Conservation (phyloP, 2,113 vertebrate genomes). For the Bungarus multicinctus region DNA sequence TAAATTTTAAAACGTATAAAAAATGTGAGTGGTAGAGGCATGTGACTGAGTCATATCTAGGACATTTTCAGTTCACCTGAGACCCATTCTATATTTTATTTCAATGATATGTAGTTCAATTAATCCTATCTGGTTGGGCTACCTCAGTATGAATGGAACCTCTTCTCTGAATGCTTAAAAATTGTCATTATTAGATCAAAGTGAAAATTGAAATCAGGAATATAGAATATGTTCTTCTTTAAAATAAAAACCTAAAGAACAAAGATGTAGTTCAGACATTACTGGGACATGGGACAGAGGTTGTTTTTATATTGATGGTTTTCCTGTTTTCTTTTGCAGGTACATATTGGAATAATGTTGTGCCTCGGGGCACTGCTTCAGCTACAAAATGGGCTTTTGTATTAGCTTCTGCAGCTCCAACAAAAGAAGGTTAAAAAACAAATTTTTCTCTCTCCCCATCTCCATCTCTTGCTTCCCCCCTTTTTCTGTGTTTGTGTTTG, state of each 20-base stretch:
- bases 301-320: background rate
- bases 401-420: constrained; percentile 81
- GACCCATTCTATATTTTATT: background rate
- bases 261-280: background rate
- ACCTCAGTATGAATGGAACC: background rate
- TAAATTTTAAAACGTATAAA: background rate
- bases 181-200: background rate
- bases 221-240: background rate
- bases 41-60: too few species aligned
- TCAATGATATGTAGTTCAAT: background rate
- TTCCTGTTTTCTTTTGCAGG: constrained; percentile 66
- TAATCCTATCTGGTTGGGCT: background rate
- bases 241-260: background rate
- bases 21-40: background rate
- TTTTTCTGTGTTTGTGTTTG: too few species aligned
- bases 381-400: constrained; percentile 92
- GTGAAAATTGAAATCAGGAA: background rate
- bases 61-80: background rate
- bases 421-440: constrained; percentile 76
- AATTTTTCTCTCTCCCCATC: too few species aligned
- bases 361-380: constrained; percentile 91
- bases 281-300: background rate
- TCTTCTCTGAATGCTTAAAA: background rate
- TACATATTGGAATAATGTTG: constrained; percentile 88
- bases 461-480: too few species aligned